Base-by-base conservation (phyloP, 2,113 vertebrate species). In the Sitta europaea region DNA sequence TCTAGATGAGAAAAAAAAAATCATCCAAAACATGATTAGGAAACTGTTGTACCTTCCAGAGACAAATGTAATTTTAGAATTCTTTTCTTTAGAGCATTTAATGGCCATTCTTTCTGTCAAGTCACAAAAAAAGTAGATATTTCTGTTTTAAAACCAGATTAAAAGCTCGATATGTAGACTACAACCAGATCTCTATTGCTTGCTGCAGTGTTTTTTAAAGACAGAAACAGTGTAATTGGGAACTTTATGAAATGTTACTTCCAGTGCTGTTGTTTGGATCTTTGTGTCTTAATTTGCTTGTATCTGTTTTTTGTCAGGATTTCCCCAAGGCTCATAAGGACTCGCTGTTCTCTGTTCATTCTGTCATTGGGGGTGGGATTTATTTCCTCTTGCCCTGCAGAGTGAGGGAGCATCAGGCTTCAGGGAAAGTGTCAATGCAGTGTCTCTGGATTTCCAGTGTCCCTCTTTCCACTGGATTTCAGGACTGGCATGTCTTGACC, bases 61-160 rank as follows among this genome's bases (percentile, higher is more conserved):
- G 67, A 92, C 58, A 91, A 91, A 65, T 50, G 95, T 95, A 51
- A 92, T 96, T 94, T 96, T 75, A 86, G 12, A 63, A 31, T 96
- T 92, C n/a, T 54, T 96, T 97, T 97, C 40, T 93, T 95, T 58
- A 31, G 15, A 81, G 51, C 5, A 7, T 89, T 94, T 92, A 96
- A 94, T 88, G 75, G 18, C 43, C n/a, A 11, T 75, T 85, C 29
- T 25, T 86, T 92, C 92, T 81, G 23, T 11, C 11, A 31, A 55
- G 47, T 42, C 42, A 38, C 28, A 62, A 62, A 24, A 93, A 88
- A 15, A 47, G 36, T 28, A 47, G 77, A 62, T 90, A 74, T 65
- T 92, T 95, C 57, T 48, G 24, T 38, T 96, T 75, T 72, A 92
- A 87, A 93, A 84, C n/a, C 70, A 95, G 95, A 93, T 93, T 92